Evolutionary conservation across 2,113 vertebrate species (phyloP).

Genomic region (Polypterus senegalus): DNA sequence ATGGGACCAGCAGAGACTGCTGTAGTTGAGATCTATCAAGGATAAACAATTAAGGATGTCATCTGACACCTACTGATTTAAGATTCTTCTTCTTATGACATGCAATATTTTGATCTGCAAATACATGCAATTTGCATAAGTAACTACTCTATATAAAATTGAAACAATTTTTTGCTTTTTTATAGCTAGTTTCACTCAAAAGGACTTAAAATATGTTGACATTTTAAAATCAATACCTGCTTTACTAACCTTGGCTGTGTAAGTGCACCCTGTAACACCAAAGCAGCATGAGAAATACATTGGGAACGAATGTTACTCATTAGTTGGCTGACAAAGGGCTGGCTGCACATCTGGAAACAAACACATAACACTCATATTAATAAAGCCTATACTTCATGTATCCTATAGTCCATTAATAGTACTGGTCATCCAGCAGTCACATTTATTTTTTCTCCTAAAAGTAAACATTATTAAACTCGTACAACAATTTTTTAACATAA

Average conservation of each 20-base stretch:
- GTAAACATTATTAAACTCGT: no score
- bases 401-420: no score
- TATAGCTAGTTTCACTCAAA: not conserved
- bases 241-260: constrained; percentile 79
- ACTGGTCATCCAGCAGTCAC: no score
- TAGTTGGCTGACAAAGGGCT: constrained; percentile 89
- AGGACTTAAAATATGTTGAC: no score
- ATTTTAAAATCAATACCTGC: not conserved
- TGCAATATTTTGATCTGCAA: no score
- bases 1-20: constrained; percentile 86
- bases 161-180: not conserved
- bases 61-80: no score
- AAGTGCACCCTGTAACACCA: constrained; percentile 84
- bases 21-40: constrained; percentile 69
- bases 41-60: not conserved
- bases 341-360: constrained; percentile 79
- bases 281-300: constrained; percentile 89
- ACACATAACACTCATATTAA: not conserved
- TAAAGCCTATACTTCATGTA: no score
- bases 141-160: no score
- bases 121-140: no score
- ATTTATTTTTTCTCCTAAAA: no score
- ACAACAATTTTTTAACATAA: no score
- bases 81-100: no score
- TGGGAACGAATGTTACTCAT: constrained; percentile 97